Evolutionary conservation across 2,797 vertebrate genomes (phyloP), one percentile per base, ranked within the genome.

Genomic region (Fratercula arctica): DNA sequence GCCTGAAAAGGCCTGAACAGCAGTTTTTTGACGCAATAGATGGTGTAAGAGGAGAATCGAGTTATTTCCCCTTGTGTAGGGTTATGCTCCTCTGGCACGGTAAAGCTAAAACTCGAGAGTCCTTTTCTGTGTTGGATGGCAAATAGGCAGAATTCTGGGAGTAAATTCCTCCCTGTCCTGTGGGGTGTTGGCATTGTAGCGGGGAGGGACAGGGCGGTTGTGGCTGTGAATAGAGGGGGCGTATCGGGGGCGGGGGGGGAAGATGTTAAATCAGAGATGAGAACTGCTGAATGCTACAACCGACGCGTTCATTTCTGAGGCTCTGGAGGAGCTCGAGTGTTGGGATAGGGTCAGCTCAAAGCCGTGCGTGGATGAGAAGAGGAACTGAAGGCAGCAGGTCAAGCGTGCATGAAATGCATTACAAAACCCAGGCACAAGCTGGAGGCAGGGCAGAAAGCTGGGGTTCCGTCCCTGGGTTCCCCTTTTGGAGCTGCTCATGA

Each of bases 351-450:
- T 79, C 3, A 6, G 6, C 63, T 85, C 33, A 24, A 9, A 89
- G 87, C 64, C 1, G 1, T 10, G 53, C 5, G 3, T 21, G 53
- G 76, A 66, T 61, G 91, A 72, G 79, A 64, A 28, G 56, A 89
- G 77, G 35, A 94, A 4, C 73, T 88, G 89, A 56, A 90, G 92
- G 91, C 87, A 85, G 84, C 95, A 60, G 82, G 75, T 93, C 85
- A 75, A 12, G 79, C 53, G 1, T 78, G 72, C 24, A 3, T 3
- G 25, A 46, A 60, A 9, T 0, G 3, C 12, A 2, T 16, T 19
- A 9, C 59, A 73, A 43, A 86, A 45, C 45, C 41, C 31, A 11
- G 56, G 69, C 53, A 6, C 1, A 4, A n/a, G 57, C 59, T 70
- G 73, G 35, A 77, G 61, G 53, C 68, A 39, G 35, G 26, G 41